These are phyloP conservation scores for Lagopus leucura DNA, from an alignment of 2,113 vertebrate genomes.

Conservation along the genomic window DNA sequence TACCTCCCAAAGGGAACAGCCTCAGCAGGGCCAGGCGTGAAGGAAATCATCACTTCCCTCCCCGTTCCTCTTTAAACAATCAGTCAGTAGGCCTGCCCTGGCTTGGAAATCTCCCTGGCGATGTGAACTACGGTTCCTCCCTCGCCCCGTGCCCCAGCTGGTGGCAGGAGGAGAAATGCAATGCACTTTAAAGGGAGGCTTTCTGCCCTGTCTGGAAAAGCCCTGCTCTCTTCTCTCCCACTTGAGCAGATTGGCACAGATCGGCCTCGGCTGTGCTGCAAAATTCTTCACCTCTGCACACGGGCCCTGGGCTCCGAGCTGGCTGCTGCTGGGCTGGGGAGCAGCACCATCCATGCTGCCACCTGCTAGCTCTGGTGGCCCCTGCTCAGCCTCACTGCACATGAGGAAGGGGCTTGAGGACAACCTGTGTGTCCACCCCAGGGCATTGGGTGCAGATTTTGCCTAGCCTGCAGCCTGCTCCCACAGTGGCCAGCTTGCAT, in stretches of 20 bases:
- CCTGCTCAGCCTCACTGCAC: neutral
- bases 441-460: slow-evolving; percentile 39
- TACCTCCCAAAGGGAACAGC: neutral
- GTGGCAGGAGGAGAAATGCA: neutral
- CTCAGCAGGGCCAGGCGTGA: neutral
- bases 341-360: neutral
- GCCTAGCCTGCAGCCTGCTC: slow-evolving; percentile 28
- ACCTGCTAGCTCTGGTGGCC: neutral
- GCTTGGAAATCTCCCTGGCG: slow-evolving; percentile 56
- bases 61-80: neutral
- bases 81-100: neutral
- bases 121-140: slow-evolving; percentile 34
- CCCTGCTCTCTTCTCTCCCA: neutral
- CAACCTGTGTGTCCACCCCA: neutral
- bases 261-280: neutral
- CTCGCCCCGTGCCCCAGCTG: neutral
- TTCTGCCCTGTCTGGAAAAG: neutral
- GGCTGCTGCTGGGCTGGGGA: neutral
- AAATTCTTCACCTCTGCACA: neutral
- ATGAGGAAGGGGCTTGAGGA: neutral
- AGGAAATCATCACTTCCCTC: slow-evolving; percentile 4
- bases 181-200: slow-evolving; percentile 62
- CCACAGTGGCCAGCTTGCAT: neutral
- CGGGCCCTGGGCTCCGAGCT: neutral
- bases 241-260: neutral